These are phyloP conservation scores for Drosophila jambulina DNA, from an alignment of 1,140 invertebrate species.

Conservation along the genomic window DNA sequence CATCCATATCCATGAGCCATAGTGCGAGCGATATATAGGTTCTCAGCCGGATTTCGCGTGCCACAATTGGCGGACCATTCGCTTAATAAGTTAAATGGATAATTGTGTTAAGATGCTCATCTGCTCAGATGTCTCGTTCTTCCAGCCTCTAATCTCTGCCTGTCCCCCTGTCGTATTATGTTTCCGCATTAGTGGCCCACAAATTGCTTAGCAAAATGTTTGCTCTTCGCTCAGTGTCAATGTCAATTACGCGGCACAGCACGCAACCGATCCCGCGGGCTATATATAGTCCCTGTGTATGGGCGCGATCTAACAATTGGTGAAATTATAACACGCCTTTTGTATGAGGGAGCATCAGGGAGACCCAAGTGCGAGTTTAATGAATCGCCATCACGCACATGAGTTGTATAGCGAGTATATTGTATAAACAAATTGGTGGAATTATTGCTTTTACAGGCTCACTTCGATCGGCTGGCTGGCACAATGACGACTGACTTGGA, in stretches of 20 bases:
- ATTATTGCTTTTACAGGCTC: constrained; percentile 28
- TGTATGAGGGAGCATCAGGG: constrained; percentile 23
- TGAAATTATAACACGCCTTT: constrained; percentile 66
- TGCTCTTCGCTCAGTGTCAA: constrained; percentile 70
- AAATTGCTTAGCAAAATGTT: constrained; percentile 61
- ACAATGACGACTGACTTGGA: constrained; percentile 73
- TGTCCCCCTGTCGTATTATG: constrained; percentile 22
- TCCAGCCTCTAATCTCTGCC: constrained; percentile 16
- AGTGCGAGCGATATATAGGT: constrained; percentile 11
- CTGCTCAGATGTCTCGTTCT: constrained; percentile 10
- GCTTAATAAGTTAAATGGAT: constrained; percentile 81
- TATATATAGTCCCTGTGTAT: constrained; percentile 52
- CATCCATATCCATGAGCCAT: constrained; percentile 14
- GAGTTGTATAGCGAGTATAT: constrained; percentile 1
- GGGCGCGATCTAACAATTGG: constrained; percentile 62
- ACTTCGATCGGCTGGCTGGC: constrained; percentile 10
- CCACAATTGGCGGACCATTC: constrained; percentile 72
- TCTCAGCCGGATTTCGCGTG: constrained; percentile 63
- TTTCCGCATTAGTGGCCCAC: constrained; percentile 63
- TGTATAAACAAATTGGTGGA: constrained; percentile 47
- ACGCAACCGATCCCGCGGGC: constrained; percentile 55
- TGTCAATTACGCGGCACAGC: constrained; percentile 50
- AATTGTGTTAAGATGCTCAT: constrained; percentile 79
- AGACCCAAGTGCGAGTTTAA: constrained; percentile 65
- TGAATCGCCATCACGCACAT: constrained; percentile 65